Conservation (phyloP, 2,797 vertebrate genomes). For the Spheniscus humboldti region DNA sequence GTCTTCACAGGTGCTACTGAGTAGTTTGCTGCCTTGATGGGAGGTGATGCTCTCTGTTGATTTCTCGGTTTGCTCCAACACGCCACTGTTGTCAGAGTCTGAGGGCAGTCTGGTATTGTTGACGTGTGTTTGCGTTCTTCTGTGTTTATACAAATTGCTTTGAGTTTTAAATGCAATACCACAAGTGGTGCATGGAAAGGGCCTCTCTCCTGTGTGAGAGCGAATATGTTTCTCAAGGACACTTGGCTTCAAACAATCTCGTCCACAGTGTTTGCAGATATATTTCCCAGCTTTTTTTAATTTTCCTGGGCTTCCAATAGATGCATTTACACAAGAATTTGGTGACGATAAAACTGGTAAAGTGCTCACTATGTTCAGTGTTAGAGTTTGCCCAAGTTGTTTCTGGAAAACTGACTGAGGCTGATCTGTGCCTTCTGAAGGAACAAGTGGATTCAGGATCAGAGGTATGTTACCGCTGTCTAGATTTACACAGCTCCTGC, state of each 20-base stretch:
- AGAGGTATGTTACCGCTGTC: slow-evolving; percentile 57
- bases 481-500: slow-evolving; percentile 49
- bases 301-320: slow-evolving; percentile 67
- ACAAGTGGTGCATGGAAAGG: slow-evolving; percentile 90
- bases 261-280: slow-evolving; percentile 88
- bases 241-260: slow-evolving; percentile 95
- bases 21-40: background rate
- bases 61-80: slow-evolving; percentile 70
- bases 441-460: slow-evolving; percentile 68
- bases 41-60: slow-evolving; percentile 43
- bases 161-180: slow-evolving; percentile 97
- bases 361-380: slow-evolving; percentile 82
- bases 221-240: slow-evolving; percentile 96
- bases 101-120: slow-evolving; percentile 81
- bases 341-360: slow-evolving; percentile 78
- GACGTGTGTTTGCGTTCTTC: slow-evolving; percentile 90
- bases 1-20: background rate
- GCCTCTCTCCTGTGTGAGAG: slow-evolving; percentile 94
- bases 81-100: slow-evolving; percentile 74
- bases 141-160: slow-evolving; percentile 97
- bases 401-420: slow-evolving; percentile 68
- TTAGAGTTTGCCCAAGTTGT: slow-evolving; percentile 78
- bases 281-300: slow-evolving; percentile 84
- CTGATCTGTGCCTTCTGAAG: slow-evolving; percentile 34
- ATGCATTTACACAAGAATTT: slow-evolving; percentile 33